A percentile compares a stretch with the other conserved stretches of the same genome.
Conservation (phyloP, 2,888 invertebrate genomes). For the Mantis religiosa region DNA sequence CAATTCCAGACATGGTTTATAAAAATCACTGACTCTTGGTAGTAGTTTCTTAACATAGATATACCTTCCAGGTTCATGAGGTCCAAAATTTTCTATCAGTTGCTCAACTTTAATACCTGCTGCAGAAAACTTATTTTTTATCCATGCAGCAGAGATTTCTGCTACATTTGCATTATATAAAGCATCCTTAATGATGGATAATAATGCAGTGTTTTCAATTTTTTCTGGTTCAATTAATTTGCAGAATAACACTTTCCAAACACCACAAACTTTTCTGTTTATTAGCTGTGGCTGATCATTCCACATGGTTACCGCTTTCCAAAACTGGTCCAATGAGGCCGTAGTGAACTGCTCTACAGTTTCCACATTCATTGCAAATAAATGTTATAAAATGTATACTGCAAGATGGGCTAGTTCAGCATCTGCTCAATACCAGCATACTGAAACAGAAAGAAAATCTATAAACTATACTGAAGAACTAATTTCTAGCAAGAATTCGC, state of each 20-base stretch:
- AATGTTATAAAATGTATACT: background rate
- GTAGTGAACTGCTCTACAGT: background rate
- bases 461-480: too few species aligned
- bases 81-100: background rate
- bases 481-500: too few species aligned
- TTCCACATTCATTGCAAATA: background rate
- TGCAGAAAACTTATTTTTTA: background rate
- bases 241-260: slow-evolving; percentile 17
- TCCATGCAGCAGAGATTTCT: background rate
- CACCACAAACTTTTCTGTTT: slow-evolving; percentile 66
- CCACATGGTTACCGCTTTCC: slow-evolving; percentile 60
- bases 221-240: slow-evolving; percentile 17
- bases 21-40: slow-evolving; percentile 26
- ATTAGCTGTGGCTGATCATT: slow-evolving; percentile 65
- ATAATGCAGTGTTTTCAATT: background rate
- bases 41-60: slow-evolving; percentile 25
- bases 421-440: background rate
- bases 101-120: background rate
- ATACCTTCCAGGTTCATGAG: background rate
- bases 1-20: slow-evolving; percentile 19
- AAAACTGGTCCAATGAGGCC: slow-evolving; percentile 49
- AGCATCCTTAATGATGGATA: background rate
- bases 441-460: background rate
- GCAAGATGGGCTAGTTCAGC: background rate
- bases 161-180: background rate